Percentiles rank a stretch among this genome's conserved stretches.
These are phyloP conservation scores for Drepana falcataria DNA, from an alignment of 2,888 invertebrate species.

Conservation along the genomic window DNA sequence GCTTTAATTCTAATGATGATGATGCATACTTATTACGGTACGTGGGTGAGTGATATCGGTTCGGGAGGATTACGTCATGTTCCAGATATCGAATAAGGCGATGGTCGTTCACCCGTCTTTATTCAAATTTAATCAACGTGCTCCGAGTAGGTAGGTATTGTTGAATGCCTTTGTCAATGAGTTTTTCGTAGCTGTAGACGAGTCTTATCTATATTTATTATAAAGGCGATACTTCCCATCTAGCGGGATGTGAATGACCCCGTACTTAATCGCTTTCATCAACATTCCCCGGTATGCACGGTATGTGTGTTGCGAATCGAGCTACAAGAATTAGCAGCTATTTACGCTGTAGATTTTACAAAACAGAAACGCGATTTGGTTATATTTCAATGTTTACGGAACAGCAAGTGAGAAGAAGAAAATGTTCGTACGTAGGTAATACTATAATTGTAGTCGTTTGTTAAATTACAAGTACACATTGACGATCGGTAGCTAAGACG, in stretches of 20 bases:
- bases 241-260: conserved; percentile 49
- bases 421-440: no score
- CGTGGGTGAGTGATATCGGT: not conserved
- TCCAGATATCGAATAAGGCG: conserved; percentile 40
- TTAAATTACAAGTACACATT: no score
- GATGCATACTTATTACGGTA: not conserved
- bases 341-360: conserved; percentile 22
- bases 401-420: not conserved
- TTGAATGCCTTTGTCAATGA: conserved; percentile 14
- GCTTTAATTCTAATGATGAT: no score
- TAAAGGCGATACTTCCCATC: conserved; percentile 21
- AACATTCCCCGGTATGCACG: conserved; percentile 37
- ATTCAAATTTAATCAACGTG: conserved; percentile 35
- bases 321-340: conserved; percentile 21
- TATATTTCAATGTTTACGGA: conserved; percentile 9
- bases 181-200: conserved; percentile 5
- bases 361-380: conserved; percentile 14
- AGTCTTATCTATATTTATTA: not conserved
- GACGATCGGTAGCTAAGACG: no score
- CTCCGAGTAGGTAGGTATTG: not conserved
- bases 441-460: no score
- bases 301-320: conserved; percentile 12
- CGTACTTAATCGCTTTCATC: conserved; percentile 50
- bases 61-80: conserved; percentile 31
- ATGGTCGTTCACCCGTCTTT: conserved; percentile 51